phyloP scores from a whole-genome alignment of 1,140 invertebrate genomes.

The Hesperophylax magnus region DNA sequence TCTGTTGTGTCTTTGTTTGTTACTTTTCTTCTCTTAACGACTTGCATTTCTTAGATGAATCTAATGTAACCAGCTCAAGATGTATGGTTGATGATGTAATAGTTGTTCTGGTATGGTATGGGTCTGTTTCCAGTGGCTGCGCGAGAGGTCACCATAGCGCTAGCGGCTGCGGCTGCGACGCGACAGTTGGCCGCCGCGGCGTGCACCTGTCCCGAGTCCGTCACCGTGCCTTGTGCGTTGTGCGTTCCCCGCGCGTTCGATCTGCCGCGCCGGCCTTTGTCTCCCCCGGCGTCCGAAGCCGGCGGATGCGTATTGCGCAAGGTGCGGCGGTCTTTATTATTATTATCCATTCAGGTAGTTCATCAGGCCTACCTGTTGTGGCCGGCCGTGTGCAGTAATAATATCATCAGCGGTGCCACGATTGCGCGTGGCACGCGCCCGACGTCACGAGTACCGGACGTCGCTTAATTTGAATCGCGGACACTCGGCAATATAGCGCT shows the following conservation, averaged over 20 bases:
- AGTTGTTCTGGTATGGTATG: too few species aligned
- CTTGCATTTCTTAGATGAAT: too few species aligned
- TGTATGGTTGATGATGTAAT: too few species aligned
- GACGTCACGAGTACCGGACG: slow-evolving; percentile 10
- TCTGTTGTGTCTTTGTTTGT: too few species aligned
- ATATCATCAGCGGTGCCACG: slow-evolving; percentile 1
- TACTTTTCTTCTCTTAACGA: too few species aligned
- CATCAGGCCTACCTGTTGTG: neutral
- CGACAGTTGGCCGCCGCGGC: too few species aligned
- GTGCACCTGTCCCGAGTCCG: too few species aligned
- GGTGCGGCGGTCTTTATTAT: neutral
- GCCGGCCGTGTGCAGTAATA: neutral
- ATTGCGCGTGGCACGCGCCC: slow-evolving; percentile 12
- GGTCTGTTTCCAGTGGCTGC: too few species aligned
- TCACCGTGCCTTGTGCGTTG: neutral
- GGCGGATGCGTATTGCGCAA: neutral
- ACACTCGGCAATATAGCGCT: neutral
- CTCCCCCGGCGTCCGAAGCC: neutral
- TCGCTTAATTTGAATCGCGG: slow-evolving; percentile 7
- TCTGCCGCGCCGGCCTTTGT: neutral
- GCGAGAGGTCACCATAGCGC: too few species aligned
- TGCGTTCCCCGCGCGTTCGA: neutral
- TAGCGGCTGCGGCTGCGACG: too few species aligned
- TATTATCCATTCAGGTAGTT: neutral
- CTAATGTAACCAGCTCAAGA: too few species aligned